Percentiles rank a stretch among this genome's conserved stretches.
Conservation (phyloP, 2,888 invertebrate genomes). For the Diaphora mendica region DNA sequence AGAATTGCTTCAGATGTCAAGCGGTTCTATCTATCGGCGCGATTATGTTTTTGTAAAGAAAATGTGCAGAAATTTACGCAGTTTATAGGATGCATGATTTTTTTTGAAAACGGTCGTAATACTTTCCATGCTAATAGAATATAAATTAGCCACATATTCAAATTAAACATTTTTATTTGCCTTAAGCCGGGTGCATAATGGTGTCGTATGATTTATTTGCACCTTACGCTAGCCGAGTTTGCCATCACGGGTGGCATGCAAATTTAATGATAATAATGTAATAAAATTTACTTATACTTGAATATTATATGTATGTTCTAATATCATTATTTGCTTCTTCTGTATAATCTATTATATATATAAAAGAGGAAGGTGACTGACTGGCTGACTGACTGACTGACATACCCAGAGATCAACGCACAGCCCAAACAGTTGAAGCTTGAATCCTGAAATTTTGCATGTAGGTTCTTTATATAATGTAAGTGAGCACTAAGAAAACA, state of each 20-base stretch:
- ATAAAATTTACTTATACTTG: background rate
- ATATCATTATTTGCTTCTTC: too few species aligned
- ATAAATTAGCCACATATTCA: background rate
- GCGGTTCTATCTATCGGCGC: conserved; percentile 4
- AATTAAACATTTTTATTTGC: background rate
- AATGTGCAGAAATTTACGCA: background rate
- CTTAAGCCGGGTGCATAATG: background rate
- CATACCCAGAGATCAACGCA: too few species aligned
- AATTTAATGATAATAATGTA: background rate
- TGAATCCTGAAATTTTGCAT: too few species aligned
- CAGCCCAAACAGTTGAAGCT: too few species aligned
- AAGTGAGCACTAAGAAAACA: too few species aligned
- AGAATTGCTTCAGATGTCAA: conserved; percentile 12
- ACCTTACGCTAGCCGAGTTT: background rate
- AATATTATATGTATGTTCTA: background rate
- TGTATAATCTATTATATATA: too few species aligned
- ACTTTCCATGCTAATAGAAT: background rate
- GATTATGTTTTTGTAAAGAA: background rate
- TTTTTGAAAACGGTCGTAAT: background rate
- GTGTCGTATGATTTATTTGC: background rate
- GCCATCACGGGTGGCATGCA: background rate
- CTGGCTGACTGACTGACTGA: too few species aligned
- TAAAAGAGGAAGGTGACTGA: too few species aligned
- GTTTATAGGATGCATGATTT: background rate
- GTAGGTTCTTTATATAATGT: too few species aligned